Evolutionary conservation across 2,113 vertebrate genomes (phyloP).

Genomic region (Gobio gobio): DNA sequence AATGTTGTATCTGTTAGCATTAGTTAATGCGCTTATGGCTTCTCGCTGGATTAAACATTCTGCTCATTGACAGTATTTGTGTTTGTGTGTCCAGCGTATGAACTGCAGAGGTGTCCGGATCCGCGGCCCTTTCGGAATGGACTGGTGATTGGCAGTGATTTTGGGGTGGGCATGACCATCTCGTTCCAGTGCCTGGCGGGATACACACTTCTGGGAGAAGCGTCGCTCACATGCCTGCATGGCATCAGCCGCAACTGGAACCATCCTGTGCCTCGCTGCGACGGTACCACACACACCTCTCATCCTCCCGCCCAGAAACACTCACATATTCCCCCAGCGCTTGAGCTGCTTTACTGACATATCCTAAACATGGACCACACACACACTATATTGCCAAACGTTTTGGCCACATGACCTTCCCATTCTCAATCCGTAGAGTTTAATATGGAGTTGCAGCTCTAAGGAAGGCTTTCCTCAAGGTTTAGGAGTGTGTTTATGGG

Average conservation of each 20-base stretch:
- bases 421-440: no score
- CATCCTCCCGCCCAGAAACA: not conserved
- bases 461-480: no score
- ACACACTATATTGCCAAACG: no score
- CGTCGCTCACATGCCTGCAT: constrained; percentile 94
- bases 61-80: not conserved
- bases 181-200: constrained; percentile 94
- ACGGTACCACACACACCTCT: constrained; percentile 78
- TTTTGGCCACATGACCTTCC: no score
- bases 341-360: no score
- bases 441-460: no score
- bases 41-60: not conserved
- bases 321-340: no score
- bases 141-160: constrained; percentile 91
- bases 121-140: constrained; percentile 93
- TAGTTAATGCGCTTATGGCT: no score
- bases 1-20: no score
- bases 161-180: constrained; percentile 93
- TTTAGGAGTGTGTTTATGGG: no score
- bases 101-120: constrained; percentile 94
- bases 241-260: constrained; percentile 97
- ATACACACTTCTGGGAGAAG: constrained; percentile 90
- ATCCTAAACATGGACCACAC: no score
- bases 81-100: constrained; percentile 81
- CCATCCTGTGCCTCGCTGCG: constrained; percentile 92